Evolutionary conservation across 2,113 vertebrate genomes (phyloP).

Genomic region (Podarcis cretensis): DNA sequence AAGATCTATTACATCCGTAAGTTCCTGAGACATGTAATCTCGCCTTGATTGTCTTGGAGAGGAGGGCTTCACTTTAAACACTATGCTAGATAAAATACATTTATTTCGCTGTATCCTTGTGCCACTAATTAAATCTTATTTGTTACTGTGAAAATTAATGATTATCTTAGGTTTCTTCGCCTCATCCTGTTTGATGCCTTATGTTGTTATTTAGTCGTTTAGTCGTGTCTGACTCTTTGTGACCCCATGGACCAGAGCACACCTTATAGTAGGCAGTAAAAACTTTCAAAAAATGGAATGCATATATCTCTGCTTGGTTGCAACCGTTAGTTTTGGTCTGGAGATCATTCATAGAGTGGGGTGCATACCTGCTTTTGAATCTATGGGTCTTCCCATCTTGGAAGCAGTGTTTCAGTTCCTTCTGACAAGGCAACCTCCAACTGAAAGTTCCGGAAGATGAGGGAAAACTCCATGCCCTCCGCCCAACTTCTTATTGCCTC

Average conservation of each 20-base stretch:
- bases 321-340: not conserved
- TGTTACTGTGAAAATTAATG: slow-evolving; percentile 12
- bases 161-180: not conserved
- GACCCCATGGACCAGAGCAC: too few relatives aligned
- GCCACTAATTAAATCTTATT: not conserved
- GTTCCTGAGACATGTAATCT: slow-evolving; percentile 62
- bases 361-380: not conserved
- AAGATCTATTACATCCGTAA: slow-evolving; percentile 79
- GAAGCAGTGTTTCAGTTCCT: not conserved
- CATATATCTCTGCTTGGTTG: not conserved
- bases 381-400: not conserved
- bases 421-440: not conserved
- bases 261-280: slow-evolving; percentile 10
- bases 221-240: too few relatives aligned
- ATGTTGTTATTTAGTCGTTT: too few relatives aligned
- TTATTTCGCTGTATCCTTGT: slow-evolving; percentile 34
- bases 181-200: slow-evolving; percentile 7
- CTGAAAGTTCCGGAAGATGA: not conserved
- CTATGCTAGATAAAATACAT: slow-evolving; percentile 11
- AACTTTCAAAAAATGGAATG: not conserved
- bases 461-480: not conserved
- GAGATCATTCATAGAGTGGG: not conserved
- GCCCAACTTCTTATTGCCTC: not conserved
- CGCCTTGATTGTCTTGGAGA: slow-evolving; percentile 28
- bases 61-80: slow-evolving; percentile 35